Percentiles rank a stretch among this genome's conserved stretches.
Conservation (phyloP, 2,113 vertebrate genomes). For the Tetraodon nigroviridis region DNA sequence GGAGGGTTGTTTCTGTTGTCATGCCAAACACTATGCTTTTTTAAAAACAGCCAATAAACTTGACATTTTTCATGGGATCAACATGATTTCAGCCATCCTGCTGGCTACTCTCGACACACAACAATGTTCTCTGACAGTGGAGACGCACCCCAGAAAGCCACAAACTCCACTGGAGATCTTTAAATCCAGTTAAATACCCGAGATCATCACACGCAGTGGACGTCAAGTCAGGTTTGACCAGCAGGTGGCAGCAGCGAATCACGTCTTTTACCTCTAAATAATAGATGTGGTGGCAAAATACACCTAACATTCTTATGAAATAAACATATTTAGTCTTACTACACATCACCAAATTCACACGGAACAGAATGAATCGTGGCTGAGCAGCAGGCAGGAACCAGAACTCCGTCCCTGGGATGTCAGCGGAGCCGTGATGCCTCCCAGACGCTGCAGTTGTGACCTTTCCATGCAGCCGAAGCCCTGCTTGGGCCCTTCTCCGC, state of each 20-base stretch:
- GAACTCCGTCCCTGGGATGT: background rate
- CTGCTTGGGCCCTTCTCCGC: conserved; percentile 1
- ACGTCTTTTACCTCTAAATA: background rate
- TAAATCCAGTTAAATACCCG: no score
- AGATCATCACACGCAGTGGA: no score
- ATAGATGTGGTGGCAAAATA: background rate
- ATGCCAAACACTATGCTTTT: conserved; percentile 60
- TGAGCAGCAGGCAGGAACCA: background rate
- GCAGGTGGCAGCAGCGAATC: conserved; percentile 64
- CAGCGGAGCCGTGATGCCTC: background rate
- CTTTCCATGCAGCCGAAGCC: conserved; percentile 13
- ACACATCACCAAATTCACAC: background rate
- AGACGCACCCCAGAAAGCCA: no score
- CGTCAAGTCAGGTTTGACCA: no score
- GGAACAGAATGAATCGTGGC: background rate
- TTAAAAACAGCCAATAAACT: conserved; percentile 74
- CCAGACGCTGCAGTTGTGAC: conserved; percentile 6
- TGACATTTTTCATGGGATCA: conserved; percentile 38
- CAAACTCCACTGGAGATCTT: no score
- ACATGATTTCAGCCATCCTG: no score
- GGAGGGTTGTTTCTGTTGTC: conserved; percentile 48
- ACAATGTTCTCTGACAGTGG: no score
- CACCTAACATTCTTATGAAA: conserved; percentile 23
- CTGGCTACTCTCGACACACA: no score
- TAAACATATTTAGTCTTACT: conserved; percentile 13